Evolutionary conservation across 1,140 invertebrate genomes (phyloP).

Genomic region (Apis florea): DNA sequence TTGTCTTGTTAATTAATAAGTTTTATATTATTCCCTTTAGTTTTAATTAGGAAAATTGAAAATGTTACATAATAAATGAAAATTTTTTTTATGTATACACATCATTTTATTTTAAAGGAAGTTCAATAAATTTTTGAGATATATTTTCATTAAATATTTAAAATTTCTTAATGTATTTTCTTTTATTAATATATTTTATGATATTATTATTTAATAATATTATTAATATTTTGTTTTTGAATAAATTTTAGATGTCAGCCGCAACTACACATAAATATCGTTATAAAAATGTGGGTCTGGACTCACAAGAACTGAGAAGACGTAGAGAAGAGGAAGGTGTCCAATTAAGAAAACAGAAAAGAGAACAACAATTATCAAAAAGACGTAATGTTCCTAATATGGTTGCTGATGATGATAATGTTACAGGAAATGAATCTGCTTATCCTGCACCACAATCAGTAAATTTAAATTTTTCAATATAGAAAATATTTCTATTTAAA

Average conservation of each 20-base stretch:
- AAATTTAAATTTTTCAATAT: slow-evolving; percentile 14
- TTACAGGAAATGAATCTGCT: slow-evolving; percentile 72
- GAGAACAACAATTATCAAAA: slow-evolving; percentile 96
- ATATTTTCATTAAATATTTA: background rate
- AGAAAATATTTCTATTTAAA: background rate
- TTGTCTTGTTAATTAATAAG: background rate
- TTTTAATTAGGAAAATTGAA: background rate
- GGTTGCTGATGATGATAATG: slow-evolving; percentile 81
- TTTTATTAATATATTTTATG: background rate
- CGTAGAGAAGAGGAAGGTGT: slow-evolving; percentile 97
- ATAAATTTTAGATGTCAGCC: slow-evolving; percentile 84
- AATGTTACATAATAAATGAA: slow-evolving; percentile 18
- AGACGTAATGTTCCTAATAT: slow-evolving; percentile 89
- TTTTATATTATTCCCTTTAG: background rate
- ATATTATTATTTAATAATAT: background rate
- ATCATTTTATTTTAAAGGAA: background rate
- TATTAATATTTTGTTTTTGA: background rate
- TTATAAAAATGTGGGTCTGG: slow-evolving; percentile 96
- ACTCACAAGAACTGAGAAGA: slow-evolving; percentile 94
- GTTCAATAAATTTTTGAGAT: too few species aligned
- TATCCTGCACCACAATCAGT: slow-evolving; percentile 67
- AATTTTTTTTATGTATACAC: background rate
- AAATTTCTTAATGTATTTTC: background rate
- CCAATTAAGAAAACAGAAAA: slow-evolving; percentile 96
- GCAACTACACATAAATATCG: slow-evolving; percentile 91